Percentiles rank a stretch among this genome's conserved stretches.
Evolutionary conservation across 2,888 invertebrate genomes (phyloP).

Genomic region (Andricus curvator): DNA sequence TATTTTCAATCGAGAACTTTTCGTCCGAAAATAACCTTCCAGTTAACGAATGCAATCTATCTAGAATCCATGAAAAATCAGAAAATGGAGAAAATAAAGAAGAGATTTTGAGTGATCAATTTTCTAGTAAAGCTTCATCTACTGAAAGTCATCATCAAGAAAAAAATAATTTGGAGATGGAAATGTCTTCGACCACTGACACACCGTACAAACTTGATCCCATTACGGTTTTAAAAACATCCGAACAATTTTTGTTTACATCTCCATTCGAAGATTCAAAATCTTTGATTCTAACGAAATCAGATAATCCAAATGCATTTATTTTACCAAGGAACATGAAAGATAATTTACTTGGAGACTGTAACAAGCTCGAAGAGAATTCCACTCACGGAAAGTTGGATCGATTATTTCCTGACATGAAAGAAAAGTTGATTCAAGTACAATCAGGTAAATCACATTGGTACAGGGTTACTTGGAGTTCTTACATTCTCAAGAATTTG

Average conservation of each 20-base stretch:
- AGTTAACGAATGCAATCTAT: neutral
- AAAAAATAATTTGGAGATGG: neutral
- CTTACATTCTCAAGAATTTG: too few relatives aligned
- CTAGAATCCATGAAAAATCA: neutral
- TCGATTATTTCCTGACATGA: neutral
- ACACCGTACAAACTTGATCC: neutral
- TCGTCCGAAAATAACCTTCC: neutral
- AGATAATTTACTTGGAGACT: neutral
- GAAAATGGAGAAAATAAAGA: neutral
- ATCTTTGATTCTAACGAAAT: neutral
- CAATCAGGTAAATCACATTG: neutral
- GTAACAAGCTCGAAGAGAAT: neutral
- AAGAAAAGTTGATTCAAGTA: neutral
- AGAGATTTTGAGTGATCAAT: neutral
- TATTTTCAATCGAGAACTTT: neutral
- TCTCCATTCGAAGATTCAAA: neutral
- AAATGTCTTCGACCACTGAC: neutral
- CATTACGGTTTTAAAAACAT: neutral
- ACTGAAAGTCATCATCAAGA: neutral
- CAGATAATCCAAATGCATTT: neutral
- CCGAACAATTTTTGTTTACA: neutral
- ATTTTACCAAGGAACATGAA: neutral
- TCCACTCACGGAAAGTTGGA: neutral
- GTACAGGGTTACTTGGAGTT: too few relatives aligned
- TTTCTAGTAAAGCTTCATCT: neutral